Percentiles rank a stretch among this genome's conserved stretches.
Conservation (phyloP, 2,113 vertebrate genomes). For the Telmatochromis sp. region DNA sequence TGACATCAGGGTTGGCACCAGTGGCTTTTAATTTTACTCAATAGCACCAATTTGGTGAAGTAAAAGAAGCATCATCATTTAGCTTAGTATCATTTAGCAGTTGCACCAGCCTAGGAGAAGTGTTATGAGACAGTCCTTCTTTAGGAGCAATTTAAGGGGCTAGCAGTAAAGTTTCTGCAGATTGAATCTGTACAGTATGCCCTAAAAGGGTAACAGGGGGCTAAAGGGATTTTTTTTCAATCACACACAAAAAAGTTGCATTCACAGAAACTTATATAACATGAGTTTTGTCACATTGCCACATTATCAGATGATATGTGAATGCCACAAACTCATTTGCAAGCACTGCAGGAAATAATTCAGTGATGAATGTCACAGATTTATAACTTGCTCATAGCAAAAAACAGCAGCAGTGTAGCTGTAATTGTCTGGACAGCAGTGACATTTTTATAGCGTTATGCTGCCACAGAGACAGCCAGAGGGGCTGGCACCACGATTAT, state of each 20-base stretch:
- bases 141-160: background rate
- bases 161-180: background rate
- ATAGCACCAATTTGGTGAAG: background rate
- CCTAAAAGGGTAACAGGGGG: background rate
- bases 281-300: background rate
- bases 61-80: background rate
- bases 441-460: constrained; percentile 25
- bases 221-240: background rate
- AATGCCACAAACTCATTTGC: background rate
- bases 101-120: background rate
- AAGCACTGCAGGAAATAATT: background rate
- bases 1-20: background rate
- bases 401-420: background rate
- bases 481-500: constrained; percentile 9
- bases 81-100: background rate
- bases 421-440: background rate
- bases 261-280: background rate
- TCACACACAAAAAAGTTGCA: background rate
- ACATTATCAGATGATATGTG: background rate
- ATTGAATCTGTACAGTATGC: background rate
- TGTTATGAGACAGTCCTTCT: background rate
- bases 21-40: background rate
- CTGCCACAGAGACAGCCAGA: constrained; percentile 2
- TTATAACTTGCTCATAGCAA: background rate
- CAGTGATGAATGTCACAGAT: background rate